These are phyloP conservation scores for Cosmopolites sordidus DNA, from an alignment of 2,888 invertebrate genomes.

Conservation along the genomic window DNA sequence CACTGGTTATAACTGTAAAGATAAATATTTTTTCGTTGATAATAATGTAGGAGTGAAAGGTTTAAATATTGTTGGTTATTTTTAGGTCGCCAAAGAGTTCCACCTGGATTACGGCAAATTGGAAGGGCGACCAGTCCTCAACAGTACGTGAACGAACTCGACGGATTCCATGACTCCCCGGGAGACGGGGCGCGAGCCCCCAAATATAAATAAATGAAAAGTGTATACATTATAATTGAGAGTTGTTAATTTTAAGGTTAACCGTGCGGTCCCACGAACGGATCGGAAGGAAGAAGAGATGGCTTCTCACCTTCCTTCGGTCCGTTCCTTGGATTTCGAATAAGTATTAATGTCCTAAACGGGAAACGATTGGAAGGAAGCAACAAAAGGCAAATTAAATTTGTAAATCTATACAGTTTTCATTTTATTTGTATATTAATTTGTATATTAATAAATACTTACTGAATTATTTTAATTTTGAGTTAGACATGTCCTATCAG, in stretches of 20 bases:
- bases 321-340: conserved; percentile 23
- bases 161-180: conserved; percentile 37
- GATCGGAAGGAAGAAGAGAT: neutral
- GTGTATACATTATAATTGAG: conserved; percentile 45
- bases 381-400: conserved; percentile 36
- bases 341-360: conserved; percentile 43
- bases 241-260: conserved; percentile 32
- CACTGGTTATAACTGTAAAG: too few relatives aligned
- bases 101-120: conserved; percentile 98
- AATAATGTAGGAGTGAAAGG: too few relatives aligned
- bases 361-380: neutral
- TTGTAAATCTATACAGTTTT: conserved; percentile 48
- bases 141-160: conserved; percentile 38
- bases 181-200: conserved; percentile 23
- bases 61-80: too few relatives aligned
- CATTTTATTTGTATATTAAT: conserved; percentile 50
- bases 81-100: conserved; percentile 88
- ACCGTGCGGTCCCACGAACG: conserved; percentile 19
- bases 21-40: too few relatives aligned
- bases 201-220: conserved; percentile 47
- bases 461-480: conserved; percentile 31
- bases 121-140: conserved; percentile 85
- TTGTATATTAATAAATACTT: conserved; percentile 47
- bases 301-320: neutral
- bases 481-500: too few relatives aligned